These are phyloP conservation scores for Todiramphus chloris DNA, from an alignment of 2,113 vertebrate genomes.

Conservation along the genomic window DNA sequence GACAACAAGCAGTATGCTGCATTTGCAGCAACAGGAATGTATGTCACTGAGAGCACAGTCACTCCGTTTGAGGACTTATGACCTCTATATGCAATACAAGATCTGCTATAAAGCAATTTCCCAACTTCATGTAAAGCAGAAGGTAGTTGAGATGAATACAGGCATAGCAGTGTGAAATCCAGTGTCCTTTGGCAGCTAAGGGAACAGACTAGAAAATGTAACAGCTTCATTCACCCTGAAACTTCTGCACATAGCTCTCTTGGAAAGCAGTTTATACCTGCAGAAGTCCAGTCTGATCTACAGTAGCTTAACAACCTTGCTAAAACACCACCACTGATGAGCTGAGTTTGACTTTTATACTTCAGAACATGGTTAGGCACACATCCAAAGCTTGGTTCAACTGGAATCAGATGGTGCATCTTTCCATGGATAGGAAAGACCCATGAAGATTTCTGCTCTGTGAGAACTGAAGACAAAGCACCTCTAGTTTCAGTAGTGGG, in stretches of 20 bases:
- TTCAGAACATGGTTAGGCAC: background rate
- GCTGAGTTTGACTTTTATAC: background rate
- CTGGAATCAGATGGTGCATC: background rate
- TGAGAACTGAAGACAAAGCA: background rate
- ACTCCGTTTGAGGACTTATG: background rate
- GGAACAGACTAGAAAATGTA: background rate
- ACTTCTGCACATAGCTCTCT: background rate
- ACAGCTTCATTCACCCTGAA: background rate
- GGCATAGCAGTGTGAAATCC: background rate
- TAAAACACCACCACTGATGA: slow-evolving; percentile 32
- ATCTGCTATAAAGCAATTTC: background rate
- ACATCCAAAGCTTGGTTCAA: background rate
- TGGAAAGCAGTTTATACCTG: background rate
- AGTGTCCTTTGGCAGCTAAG: background rate
- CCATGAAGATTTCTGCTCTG: background rate
- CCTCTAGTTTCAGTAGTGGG: background rate
- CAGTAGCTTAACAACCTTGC: background rate
- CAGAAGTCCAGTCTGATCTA: background rate
- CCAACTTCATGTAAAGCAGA: background rate
- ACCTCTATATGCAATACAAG: background rate
- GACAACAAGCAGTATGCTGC: background rate
- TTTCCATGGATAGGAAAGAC: background rate
- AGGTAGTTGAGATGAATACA: background rate
- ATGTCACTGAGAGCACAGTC: background rate
- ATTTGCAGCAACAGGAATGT: slow-evolving; percentile 2